These are phyloP conservation scores for Drymodes brunneopygia DNA, from an alignment of 2,113 vertebrate genomes.

Conservation along the genomic window DNA sequence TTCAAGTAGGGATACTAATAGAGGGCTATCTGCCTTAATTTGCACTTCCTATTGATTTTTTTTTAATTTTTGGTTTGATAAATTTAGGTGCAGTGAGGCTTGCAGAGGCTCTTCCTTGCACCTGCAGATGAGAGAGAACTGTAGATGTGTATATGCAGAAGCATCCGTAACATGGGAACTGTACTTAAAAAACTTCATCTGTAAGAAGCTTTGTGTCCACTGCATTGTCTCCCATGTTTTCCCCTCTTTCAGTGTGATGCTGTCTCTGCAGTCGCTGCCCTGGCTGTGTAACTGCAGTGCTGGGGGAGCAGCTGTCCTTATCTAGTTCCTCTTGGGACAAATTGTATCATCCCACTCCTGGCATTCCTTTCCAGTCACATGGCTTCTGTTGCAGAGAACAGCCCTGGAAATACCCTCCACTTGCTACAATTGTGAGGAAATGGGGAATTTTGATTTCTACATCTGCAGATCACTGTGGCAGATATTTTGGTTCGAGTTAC, in stretches of 20 bases:
- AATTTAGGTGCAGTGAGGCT: neutral
- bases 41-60: neutral
- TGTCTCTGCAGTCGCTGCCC: neutral
- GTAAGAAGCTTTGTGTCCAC: fast-evolving
- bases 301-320: neutral
- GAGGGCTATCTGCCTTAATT: neutral
- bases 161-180: fast-evolving
- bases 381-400: neutral
- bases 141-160: fast-evolving
- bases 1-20: neutral
- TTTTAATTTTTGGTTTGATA: neutral
- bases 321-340: neutral
- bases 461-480: neutral
- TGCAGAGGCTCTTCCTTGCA: neutral
- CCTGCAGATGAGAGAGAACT: neutral
- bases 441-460: neutral
- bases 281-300: neutral
- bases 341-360: neutral
- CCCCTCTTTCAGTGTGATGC: fast-evolving
- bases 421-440: neutral
- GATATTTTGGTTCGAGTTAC: neutral
- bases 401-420: neutral
- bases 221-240: neutral
- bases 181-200: neutral
- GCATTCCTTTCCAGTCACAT: neutral